These are phyloP conservation scores for Drosophila buzzatii DNA, from an alignment of 2,888 invertebrate genomes.

Conservation along the genomic window DNA sequence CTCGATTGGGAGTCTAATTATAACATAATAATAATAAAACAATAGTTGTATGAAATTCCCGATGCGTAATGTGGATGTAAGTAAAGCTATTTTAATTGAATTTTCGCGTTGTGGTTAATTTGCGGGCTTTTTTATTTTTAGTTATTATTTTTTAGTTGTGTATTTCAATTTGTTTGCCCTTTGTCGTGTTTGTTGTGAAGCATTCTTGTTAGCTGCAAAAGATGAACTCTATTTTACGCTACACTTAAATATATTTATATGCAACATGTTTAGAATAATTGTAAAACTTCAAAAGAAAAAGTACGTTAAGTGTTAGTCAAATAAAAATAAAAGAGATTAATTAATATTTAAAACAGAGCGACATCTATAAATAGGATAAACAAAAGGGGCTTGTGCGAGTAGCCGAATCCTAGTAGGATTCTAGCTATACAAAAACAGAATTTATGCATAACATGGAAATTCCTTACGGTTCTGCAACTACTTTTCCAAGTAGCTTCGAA, in stretches of 20 bases:
- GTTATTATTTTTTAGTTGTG: neutral
- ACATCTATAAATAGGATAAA: slow-evolving; percentile 40
- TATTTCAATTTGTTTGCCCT: slow-evolving; percentile 25
- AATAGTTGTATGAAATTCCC: slow-evolving; percentile 40
- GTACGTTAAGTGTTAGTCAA: slow-evolving; percentile 65
- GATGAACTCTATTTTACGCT: slow-evolving; percentile 58
- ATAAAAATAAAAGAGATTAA: slow-evolving; percentile 35
- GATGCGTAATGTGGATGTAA: slow-evolving; percentile 48
- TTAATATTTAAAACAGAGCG: slow-evolving; percentile 19
- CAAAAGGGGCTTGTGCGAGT: slow-evolving; percentile 49
- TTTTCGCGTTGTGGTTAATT: slow-evolving; percentile 64
- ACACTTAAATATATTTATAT: slow-evolving; percentile 43
- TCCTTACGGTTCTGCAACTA: slow-evolving; percentile 22
- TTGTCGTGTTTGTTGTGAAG: slow-evolving; percentile 37
- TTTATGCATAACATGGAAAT: slow-evolving; percentile 22
- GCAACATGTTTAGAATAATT: slow-evolving; percentile 41
- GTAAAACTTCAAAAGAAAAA: slow-evolving; percentile 53
- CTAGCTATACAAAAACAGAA: slow-evolving; percentile 12
- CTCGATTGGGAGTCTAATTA: slow-evolving; percentile 47
- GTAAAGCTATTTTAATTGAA: slow-evolving; percentile 58
- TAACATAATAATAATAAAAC: slow-evolving; percentile 41
- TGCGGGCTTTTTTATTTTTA: slow-evolving; percentile 36
- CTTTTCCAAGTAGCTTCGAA: slow-evolving; percentile 26
- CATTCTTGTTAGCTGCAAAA: slow-evolving; percentile 43
- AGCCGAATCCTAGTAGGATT: slow-evolving; percentile 15